These are phyloP conservation scores for Melanotus villosus DNA, from an alignment of 2,888 invertebrate species.

Conservation along the genomic window DNA sequence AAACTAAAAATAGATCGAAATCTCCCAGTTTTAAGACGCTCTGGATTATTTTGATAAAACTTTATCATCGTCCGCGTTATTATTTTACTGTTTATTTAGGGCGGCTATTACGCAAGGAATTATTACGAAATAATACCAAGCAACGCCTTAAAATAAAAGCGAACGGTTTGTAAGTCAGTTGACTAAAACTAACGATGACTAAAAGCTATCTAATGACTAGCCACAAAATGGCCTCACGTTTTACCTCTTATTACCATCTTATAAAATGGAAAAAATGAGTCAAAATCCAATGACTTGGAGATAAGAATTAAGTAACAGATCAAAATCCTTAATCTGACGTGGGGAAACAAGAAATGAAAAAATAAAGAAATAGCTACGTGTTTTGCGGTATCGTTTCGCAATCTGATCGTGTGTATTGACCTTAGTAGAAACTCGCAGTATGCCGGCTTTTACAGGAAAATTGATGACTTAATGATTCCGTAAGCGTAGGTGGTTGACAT, in stretches of 20 bases:
- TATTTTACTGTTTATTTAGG: constrained; percentile 7
- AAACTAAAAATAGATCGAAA: constrained; percentile 15
- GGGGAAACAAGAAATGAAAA: too few species aligned
- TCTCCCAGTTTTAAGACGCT: constrained; percentile 12
- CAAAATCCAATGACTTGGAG: too few species aligned
- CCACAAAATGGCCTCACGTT: too few species aligned
- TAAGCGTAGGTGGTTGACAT: constrained; percentile 20
- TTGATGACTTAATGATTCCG: constrained; percentile 21
- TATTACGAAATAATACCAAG: not conserved
- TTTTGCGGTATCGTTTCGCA: not conserved
- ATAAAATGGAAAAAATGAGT: too few species aligned
- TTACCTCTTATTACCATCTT: too few species aligned
- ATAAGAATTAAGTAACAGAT: too few species aligned
- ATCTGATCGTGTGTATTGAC: constrained; percentile 11
- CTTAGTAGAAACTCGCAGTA: not conserved
- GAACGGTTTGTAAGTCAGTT: not conserved
- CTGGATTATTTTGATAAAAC: not conserved
- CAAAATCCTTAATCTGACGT: too few species aligned
- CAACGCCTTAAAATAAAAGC: not conserved
- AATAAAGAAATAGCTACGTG: too few species aligned
- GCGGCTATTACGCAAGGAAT: not conserved
- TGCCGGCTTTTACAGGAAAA: constrained; percentile 9
- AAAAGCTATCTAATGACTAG: not conserved
- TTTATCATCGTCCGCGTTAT: not conserved
- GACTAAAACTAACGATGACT: not conserved